phyloP scores from a whole-genome alignment of 2,888 invertebrate species.

The Anaspis maculata region DNA sequence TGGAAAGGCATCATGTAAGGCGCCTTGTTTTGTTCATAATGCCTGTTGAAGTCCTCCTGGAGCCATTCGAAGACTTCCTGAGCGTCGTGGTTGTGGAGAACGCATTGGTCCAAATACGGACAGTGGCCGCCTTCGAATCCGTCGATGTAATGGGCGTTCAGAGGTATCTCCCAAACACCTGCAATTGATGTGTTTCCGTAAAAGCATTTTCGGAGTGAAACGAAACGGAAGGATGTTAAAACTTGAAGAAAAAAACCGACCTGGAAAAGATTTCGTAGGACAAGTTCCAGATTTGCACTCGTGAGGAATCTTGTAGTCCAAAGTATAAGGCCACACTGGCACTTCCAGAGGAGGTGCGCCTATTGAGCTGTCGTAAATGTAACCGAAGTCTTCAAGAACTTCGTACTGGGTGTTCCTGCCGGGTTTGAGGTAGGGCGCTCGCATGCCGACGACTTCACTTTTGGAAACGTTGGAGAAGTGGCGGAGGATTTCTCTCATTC shows the following conservation, averaged over 20 bases:
- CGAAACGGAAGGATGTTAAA: too few relatives aligned
- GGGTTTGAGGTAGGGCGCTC: slow-evolving; percentile 87
- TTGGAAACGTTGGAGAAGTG: slow-evolving; percentile 75
- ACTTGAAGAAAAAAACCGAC: too few relatives aligned
- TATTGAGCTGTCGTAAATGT: slow-evolving; percentile 87
- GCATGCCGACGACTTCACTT: slow-evolving; percentile 75
- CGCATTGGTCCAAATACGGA: slow-evolving; percentile 86
- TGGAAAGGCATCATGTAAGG: slow-evolving; percentile 95
- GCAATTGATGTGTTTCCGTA: too few relatives aligned
- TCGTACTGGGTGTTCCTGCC: slow-evolving; percentile 88
- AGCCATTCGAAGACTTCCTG: slow-evolving; percentile 77
- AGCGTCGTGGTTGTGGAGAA: slow-evolving; percentile 75
- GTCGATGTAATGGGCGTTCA: slow-evolving; percentile 84
- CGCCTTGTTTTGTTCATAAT: slow-evolving; percentile 80
- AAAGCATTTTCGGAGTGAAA: too few relatives aligned
- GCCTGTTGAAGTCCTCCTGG: slow-evolving; percentile 77
- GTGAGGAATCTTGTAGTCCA: slow-evolving; percentile 88
- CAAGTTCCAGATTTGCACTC: slow-evolving; percentile 91
- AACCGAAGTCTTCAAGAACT: slow-evolving; percentile 86
- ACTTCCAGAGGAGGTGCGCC: slow-evolving; percentile 72
- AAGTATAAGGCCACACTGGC: slow-evolving; percentile 90
- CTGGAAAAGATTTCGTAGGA: slow-evolving; percentile 79
- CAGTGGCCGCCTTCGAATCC: slow-evolving; percentile 87
- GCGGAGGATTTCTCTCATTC: slow-evolving; percentile 80
- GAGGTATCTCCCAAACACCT: slow-evolving; percentile 88